These are phyloP conservation scores for Babyrousa celebensis DNA, from an alignment of 2,797 vertebrate genomes.

Conservation along the genomic window DNA sequence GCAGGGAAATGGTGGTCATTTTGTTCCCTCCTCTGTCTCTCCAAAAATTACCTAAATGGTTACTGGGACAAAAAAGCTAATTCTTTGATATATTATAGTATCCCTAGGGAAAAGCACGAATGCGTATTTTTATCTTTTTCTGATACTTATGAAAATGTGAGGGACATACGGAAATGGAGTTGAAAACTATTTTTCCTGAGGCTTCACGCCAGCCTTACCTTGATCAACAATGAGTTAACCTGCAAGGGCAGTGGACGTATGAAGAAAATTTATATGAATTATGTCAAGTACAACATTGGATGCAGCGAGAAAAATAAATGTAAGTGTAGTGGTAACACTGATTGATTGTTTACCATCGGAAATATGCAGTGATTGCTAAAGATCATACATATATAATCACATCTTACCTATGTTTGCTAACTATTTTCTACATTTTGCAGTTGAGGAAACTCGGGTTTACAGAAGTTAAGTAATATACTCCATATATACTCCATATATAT, in stretches of 20 bases:
- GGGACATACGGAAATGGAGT: background rate
- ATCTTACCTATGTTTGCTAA: background rate
- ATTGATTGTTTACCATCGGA: background rate
- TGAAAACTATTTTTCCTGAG: conserved; percentile 1
- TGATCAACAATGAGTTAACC: background rate
- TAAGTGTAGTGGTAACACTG: background rate
- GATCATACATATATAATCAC: background rate
- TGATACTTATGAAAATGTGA: conserved; percentile 45
- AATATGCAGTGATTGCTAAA: background rate
- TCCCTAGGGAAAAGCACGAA: background rate
- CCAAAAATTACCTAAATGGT: conserved; percentile 2
- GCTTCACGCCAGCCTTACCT: background rate
- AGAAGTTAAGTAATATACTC: background rate
- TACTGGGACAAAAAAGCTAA: background rate
- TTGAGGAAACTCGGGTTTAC: background rate
- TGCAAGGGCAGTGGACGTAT: background rate
- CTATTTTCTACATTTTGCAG: conserved; percentile 10
- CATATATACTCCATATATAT: background rate
- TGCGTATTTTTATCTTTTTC: conserved; percentile 8
- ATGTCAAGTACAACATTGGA: background rate
- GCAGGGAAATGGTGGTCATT: conserved; percentile 52
- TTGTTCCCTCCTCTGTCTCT: background rate
- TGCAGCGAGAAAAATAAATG: background rate
- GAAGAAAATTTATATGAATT: conserved; percentile 10
- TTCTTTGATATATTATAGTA: conserved; percentile 24